Evolutionary conservation across 2,888 invertebrate species (phyloP).

Genomic region (Blastobasis lacticolella): DNA sequence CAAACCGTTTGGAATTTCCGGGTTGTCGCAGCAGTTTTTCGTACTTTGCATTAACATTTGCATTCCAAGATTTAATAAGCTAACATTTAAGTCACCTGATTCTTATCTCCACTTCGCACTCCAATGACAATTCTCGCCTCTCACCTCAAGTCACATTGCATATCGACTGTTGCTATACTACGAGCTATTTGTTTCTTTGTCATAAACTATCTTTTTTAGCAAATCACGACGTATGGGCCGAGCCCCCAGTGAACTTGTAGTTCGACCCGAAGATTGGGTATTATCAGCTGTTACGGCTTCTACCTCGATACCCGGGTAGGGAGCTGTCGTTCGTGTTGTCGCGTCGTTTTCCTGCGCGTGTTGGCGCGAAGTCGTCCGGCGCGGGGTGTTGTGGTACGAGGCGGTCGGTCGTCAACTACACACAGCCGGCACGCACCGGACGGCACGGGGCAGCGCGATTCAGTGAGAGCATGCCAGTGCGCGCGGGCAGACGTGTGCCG

Average conservation of each 20-base stretch:
- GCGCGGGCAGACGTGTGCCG: constrained; percentile 30
- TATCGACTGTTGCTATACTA: constrained; percentile 21
- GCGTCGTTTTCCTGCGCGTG: no score
- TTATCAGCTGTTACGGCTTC: constrained; percentile 40
- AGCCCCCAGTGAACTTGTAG: constrained; percentile 55
- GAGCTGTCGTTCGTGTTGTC: not conserved
- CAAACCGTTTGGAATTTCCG: no score
- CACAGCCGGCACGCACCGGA: constrained; percentile 44
- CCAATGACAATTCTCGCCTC: not conserved
- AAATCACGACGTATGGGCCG: constrained; percentile 29
- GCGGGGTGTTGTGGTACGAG: constrained; percentile 20
- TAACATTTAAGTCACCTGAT: not conserved
- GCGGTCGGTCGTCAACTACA: constrained; percentile 20
- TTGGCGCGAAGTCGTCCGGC: not conserved
- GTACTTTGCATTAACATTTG: no score
- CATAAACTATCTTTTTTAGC: constrained; percentile 18
- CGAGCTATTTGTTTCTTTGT: constrained; percentile 2
- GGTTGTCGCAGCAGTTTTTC: no score
- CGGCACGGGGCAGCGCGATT: constrained; percentile 2
- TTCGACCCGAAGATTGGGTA: constrained; percentile 30
- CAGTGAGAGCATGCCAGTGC: constrained; percentile 48
- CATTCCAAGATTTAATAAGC: no score
- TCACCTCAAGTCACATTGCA: constrained; percentile 16
- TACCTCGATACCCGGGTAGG: constrained; percentile 20
- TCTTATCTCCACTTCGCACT: not conserved